These are phyloP conservation scores for Hippoglossus stenolepis DNA, from an alignment of 2,113 vertebrate genomes.

Conservation along the genomic window DNA sequence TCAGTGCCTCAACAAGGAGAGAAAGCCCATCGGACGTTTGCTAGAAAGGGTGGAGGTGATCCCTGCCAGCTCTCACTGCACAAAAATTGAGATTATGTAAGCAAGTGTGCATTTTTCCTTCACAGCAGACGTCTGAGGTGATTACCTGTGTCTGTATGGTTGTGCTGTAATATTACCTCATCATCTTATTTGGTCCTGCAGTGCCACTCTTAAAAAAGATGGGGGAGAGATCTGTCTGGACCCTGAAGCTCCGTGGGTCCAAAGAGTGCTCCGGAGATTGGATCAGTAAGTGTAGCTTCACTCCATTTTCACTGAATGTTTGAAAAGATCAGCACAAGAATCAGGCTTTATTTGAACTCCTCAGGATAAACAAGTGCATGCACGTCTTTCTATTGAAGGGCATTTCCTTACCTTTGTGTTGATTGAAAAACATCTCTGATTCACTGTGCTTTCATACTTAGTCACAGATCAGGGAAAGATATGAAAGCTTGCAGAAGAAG, in stretches of 20 bases:
- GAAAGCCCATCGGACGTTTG: conserved; percentile 72
- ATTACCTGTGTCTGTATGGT: background rate
- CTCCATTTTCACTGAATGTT: background rate
- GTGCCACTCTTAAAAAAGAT: conserved; percentile 73
- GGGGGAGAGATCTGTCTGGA: conserved; percentile 76
- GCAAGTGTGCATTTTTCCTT: conserved; percentile 31
- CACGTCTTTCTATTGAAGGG: background rate
- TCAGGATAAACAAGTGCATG: background rate
- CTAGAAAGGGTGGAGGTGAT: conserved; percentile 81
- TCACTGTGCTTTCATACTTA: background rate
- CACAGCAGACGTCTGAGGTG: background rate
- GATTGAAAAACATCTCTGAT: background rate
- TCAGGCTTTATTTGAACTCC: background rate
- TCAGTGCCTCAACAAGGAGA: conserved; percentile 81
- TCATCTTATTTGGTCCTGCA: conserved; percentile 39
- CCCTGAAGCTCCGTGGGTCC: conserved; percentile 78
- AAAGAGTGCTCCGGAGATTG: conserved; percentile 49
- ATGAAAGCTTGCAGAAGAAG: background rate
- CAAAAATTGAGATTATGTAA: conserved; percentile 87
- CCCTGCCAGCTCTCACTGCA: conserved; percentile 84
- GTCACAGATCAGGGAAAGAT: background rate
- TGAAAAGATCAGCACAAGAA: background rate
- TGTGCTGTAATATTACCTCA: background rate
- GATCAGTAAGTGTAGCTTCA: conserved; percentile 51
- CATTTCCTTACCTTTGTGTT: background rate